Evolutionary conservation across 2,113 vertebrate genomes (phyloP).

Genomic region (Onychostruthus taczanowskii): DNA sequence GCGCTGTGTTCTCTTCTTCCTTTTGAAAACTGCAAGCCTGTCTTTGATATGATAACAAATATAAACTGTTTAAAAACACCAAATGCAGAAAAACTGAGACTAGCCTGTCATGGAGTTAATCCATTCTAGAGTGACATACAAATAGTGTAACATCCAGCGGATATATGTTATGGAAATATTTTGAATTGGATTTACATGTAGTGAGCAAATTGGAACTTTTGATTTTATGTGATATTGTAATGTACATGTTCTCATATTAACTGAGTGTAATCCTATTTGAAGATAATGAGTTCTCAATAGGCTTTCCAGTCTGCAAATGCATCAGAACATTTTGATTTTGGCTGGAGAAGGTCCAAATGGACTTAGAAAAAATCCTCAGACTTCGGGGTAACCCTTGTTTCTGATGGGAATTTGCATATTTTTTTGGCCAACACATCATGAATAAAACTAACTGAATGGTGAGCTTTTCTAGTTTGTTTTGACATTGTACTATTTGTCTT

Average conservation of each 20-base stretch:
- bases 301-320: conserved; percentile 68
- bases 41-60: conserved; percentile 99
- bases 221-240: conserved; percentile 84
- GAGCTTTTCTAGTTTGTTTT: conserved; percentile 13
- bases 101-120: conserved; percentile 84
- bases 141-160: conserved; percentile 82
- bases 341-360: conserved; percentile 36
- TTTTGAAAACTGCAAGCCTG: conserved; percentile 93
- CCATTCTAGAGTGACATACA: conserved; percentile 85
- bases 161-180: conserved; percentile 85
- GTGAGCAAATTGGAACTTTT: conserved; percentile 83
- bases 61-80: conserved; percentile 99
- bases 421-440: conserved; percentile 13
- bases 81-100: conserved; percentile 83
- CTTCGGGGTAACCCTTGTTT: conserved; percentile 8
- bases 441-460: conserved; percentile 23
- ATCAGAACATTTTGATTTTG: conserved; percentile 67
- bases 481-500: conserved; percentile 18
- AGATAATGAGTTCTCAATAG: conserved; percentile 81
- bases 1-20: conserved; percentile 85
- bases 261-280: conserved; percentile 82
- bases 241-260: conserved; percentile 83
- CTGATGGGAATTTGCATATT: conserved; percentile 1
- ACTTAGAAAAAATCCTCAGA: conserved; percentile 55
- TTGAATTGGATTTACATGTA: conserved; percentile 84